phyloP scores from a whole-genome alignment of 2,113 vertebrate genomes.

The Myrmecobius fasciatus region DNA sequence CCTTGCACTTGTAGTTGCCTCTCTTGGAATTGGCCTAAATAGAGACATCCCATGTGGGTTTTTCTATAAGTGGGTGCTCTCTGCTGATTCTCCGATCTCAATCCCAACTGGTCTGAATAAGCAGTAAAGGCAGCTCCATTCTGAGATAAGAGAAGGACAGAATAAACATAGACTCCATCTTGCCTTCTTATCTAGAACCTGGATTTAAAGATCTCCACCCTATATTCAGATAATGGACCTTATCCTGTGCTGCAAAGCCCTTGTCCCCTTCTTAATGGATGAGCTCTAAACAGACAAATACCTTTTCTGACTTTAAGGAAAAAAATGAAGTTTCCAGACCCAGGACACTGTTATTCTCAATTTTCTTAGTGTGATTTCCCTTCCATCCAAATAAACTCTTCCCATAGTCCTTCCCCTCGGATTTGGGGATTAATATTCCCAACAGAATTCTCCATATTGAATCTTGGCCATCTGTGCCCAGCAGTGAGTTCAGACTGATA shows the following conservation, averaged over 20 bases:
- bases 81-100: conserved; percentile 1
- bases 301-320: not conserved
- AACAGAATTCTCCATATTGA: not conserved
- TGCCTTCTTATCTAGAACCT: not conserved
- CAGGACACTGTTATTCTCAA: not conserved
- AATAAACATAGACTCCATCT: not conserved
- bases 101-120: not conserved
- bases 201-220: not conserved
- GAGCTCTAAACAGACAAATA: not conserved
- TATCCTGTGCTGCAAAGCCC: not conserved
- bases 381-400: not conserved
- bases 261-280: not conserved
- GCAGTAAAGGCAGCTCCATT: not conserved
- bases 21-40: not conserved
- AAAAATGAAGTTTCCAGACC: not conserved
- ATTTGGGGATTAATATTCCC: not conserved
- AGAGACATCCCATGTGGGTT: not conserved
- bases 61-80: not conserved
- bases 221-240: not conserved
- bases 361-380: not conserved
- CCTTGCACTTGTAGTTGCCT: not conserved
- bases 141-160: not conserved
- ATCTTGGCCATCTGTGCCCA: not conserved
- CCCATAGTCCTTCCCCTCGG: not conserved
- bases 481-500: not conserved